Conservation (phyloP, 2,888 invertebrate species). For the Julus scanicus region DNA sequence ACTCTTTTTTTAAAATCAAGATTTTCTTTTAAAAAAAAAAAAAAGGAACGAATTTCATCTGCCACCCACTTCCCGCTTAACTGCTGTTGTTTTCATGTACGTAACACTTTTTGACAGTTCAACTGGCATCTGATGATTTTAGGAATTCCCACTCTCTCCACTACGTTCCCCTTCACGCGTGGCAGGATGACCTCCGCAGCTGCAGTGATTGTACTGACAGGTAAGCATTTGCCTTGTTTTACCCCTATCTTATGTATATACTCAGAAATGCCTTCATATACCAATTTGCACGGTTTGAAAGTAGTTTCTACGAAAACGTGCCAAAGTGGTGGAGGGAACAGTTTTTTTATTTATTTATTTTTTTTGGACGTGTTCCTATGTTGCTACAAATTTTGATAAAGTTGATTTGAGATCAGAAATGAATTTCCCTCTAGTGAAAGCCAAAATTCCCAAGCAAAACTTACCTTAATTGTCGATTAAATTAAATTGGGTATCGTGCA, state of each 20-base stretch:
- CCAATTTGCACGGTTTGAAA: neutral
- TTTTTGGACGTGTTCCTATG: neutral
- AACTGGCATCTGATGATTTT: slow-evolving; percentile 17
- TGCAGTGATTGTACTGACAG: slow-evolving; percentile 24
- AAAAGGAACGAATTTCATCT: neutral
- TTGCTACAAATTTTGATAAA: neutral
- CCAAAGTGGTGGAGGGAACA: neutral
- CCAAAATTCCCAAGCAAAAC: neutral
- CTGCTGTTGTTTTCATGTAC: slow-evolving; percentile 34
- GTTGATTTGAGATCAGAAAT: neutral
- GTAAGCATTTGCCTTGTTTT: neutral
- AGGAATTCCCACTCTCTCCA: slow-evolving; percentile 29
- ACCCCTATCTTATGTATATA: neutral
- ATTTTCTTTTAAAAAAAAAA: neutral
- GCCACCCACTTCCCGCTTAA: neutral
- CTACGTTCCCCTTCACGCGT: slow-evolving; percentile 18
- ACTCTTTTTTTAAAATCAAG: neutral
- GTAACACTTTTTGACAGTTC: neutral
- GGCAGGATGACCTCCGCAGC: slow-evolving; percentile 35
- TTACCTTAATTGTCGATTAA: neutral
- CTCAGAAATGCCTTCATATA: neutral
- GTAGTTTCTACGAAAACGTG: neutral
- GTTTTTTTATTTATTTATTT: no score
- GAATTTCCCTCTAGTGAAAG: neutral
- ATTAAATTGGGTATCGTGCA: neutral